phyloP scores from a whole-genome alignment of 2,888 invertebrate species.

The Capitulum mitella region DNA sequence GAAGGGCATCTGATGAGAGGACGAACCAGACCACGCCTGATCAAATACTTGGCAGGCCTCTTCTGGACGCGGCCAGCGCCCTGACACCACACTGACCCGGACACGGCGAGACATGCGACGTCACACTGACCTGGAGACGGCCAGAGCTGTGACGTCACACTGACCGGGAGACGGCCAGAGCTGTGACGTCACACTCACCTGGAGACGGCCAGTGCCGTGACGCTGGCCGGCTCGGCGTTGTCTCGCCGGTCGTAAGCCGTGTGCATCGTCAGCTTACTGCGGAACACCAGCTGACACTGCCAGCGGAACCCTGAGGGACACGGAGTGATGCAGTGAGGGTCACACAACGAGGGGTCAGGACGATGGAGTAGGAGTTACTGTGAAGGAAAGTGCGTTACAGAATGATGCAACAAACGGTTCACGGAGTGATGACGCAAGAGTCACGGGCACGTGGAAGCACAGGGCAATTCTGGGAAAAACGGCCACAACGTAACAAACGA shows the following conservation, averaged over 20 bases:
- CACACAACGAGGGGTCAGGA: too few relatives aligned
- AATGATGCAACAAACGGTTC: too few relatives aligned
- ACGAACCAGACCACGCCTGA: too few relatives aligned
- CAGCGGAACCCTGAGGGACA: constrained; percentile 54
- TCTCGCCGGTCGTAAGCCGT: constrained; percentile 94
- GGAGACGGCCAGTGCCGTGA: constrained; percentile 88
- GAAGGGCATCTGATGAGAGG: too few relatives aligned
- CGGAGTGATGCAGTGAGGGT: background rate
- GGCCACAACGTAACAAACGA: too few relatives aligned
- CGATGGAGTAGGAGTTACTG: too few relatives aligned
- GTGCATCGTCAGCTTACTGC: constrained; percentile 95
- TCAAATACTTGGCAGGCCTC: background rate
- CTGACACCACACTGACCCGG: background rate
- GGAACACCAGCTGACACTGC: constrained; percentile 83
- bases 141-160: background rate
- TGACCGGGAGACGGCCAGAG: background rate
- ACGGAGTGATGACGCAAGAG: too few relatives aligned
- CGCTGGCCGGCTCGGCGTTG: constrained; percentile 92
- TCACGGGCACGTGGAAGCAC: too few relatives aligned
- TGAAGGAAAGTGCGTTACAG: too few relatives aligned
- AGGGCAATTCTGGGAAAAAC: too few relatives aligned
- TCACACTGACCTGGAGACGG: background rate
- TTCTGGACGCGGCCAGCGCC: background rate
- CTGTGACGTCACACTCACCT: constrained; percentile 49
- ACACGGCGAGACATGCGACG: background rate